These are phyloP conservation scores for Argynnis bischoffii DNA, from an alignment of 2,888 invertebrate genomes.

Conservation along the genomic window DNA sequence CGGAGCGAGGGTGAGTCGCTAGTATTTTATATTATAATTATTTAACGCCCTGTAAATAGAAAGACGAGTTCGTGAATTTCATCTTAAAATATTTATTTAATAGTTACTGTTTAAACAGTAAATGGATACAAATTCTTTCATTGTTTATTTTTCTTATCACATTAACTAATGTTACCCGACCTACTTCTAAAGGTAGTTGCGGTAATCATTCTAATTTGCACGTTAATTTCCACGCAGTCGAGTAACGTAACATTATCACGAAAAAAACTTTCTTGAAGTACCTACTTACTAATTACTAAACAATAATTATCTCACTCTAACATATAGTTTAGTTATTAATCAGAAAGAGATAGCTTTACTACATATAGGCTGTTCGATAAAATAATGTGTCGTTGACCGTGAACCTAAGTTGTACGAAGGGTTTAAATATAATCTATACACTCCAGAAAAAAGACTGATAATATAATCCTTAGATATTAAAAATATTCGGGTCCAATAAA, in stretches of 20 bases:
- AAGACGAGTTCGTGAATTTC: background rate
- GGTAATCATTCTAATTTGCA: conserved; percentile 23
- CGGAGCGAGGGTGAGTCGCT: no score
- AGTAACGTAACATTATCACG: conserved; percentile 11
- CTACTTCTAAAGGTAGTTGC: conserved; percentile 13
- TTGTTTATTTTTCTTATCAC: conserved; percentile 22
- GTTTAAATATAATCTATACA: conserved; percentile 8
- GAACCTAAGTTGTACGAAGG: conserved; percentile 12
- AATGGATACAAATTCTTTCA: no score
- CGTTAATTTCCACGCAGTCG: conserved; percentile 31
- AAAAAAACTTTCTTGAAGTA: background rate
- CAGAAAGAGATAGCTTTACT: conserved; percentile 23
- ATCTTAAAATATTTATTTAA: background rate
- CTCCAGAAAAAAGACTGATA: conserved; percentile 32
- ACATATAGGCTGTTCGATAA: background rate
- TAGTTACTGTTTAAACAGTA: no score
- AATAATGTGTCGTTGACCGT: conserved; percentile 10
- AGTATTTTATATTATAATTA: no score
- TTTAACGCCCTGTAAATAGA: no score
- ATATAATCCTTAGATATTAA: conserved; percentile 17
- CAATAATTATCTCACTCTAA: background rate
- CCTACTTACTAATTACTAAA: background rate
- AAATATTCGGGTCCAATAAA: conserved; percentile 31
- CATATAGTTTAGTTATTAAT: background rate
- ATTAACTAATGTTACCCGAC: conserved; percentile 24